Percentiles rank a stretch among this genome's conserved stretches.
Evolutionary conservation across 2,797 vertebrate species (phyloP).

Genomic region (Eospalax fontanierii): DNA sequence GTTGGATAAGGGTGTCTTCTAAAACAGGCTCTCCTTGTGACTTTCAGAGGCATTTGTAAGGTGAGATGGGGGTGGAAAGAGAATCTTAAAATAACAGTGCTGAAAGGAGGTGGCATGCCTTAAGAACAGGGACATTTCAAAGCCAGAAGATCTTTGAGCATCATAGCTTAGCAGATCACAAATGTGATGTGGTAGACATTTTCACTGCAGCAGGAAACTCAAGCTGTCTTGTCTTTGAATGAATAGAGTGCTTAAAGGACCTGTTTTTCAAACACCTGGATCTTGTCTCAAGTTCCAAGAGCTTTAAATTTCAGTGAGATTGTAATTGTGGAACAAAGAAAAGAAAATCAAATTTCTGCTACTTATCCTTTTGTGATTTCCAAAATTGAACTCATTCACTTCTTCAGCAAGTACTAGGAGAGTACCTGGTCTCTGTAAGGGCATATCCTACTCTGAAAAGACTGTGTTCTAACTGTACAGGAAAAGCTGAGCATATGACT

Average conservation of each 20-base stretch:
- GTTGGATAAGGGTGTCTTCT: slow-evolving; percentile 71
- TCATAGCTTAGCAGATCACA: not conserved
- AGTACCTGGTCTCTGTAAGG: not conserved
- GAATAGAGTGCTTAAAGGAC: not conserved
- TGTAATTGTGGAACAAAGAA: not conserved
- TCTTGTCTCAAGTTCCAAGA: not conserved
- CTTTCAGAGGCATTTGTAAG: slow-evolving; percentile 75
- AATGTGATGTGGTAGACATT: accelerated
- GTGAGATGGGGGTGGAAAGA: slow-evolving; percentile 40
- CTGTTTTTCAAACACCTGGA: not conserved
- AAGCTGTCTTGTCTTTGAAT: not conserved
- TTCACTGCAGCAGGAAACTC: not conserved
- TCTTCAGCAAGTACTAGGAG: not conserved
- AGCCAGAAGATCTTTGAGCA: slow-evolving; percentile 73
- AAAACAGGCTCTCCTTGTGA: slow-evolving; percentile 46
- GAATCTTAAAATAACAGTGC: slow-evolving; percentile 71
- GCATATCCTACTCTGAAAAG: not conserved
- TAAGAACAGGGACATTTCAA: slow-evolving; percentile 76
- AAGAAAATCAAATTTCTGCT: not conserved
- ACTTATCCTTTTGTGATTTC: not conserved
- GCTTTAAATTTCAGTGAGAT: not conserved
- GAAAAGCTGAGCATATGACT: not conserved
- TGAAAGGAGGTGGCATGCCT: slow-evolving; percentile 66
- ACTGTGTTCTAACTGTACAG: not conserved
- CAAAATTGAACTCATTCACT: not conserved